Percentiles rank a stretch among this genome's conserved stretches.
These are phyloP conservation scores for Kuschelorhynchus macadamiae DNA, from an alignment of 2,888 invertebrate genomes.

Conservation along the genomic window DNA sequence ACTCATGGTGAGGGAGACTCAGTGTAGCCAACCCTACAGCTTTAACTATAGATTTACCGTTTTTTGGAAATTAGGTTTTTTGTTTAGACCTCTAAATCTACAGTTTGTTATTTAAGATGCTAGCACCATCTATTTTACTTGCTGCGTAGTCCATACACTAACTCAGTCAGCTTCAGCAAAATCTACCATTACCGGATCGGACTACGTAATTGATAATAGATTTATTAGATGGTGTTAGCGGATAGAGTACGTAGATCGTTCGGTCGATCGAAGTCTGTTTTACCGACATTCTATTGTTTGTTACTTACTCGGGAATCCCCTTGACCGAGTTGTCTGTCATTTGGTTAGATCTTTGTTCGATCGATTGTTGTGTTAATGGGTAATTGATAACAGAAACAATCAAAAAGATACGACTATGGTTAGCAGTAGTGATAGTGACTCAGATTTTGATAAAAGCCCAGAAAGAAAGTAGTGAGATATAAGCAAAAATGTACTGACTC, in stretches of 20 bases:
- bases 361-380: too few species aligned
- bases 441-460: neutral
- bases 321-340: too few species aligned
- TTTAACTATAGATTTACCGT: neutral
- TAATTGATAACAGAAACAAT: neutral
- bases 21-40: neutral
- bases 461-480: neutral
- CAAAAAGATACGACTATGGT: neutral
- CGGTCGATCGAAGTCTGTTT: too few species aligned
- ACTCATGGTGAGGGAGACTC: too few species aligned
- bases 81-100: neutral
- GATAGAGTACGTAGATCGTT: too few species aligned
- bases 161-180: too few species aligned
- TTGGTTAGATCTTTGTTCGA: too few species aligned
- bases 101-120: neutral
- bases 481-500: neutral
- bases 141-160: neutral
- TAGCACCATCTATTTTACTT: neutral
- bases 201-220: too few species aligned
- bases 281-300: too few species aligned
- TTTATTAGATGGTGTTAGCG: too few species aligned
- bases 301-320: neutral
- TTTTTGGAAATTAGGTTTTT: neutral
- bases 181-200: too few species aligned
- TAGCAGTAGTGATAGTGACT: neutral